Conservation (phyloP, 2,113 vertebrate species). For the Caranx ignobilis region DNA sequence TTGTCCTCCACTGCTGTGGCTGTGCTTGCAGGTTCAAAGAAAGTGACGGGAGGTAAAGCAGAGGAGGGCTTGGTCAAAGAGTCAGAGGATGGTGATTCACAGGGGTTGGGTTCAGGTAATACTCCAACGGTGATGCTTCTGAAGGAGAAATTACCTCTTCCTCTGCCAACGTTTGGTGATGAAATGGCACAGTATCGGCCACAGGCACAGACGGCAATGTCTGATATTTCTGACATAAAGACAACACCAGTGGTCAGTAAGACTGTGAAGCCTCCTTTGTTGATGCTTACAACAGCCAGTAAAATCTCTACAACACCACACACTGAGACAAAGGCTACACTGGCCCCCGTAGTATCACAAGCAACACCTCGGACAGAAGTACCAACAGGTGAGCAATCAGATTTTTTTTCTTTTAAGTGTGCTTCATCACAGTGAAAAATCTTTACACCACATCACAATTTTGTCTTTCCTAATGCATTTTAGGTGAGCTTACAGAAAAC, state of each 20-base stretch:
- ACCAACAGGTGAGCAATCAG: conserved; percentile 65
- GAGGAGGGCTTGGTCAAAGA: conserved; percentile 28
- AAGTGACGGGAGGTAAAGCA: background rate
- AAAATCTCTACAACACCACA: conserved; percentile 20
- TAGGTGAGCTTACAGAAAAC: conserved; percentile 55
- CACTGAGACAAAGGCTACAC: conserved; percentile 37
- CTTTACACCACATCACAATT: background rate
- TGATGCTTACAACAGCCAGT: conserved; percentile 38
- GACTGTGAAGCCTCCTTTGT: conserved; percentile 38
- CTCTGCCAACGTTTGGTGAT: conserved; percentile 37
- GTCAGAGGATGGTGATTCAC: conserved; percentile 43
- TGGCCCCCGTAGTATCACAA: conserved; percentile 35
- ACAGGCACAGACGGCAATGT: conserved; percentile 57
- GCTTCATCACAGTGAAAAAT: background rate
- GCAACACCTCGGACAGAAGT: conserved; percentile 18
- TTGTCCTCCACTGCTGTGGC: conserved; percentile 23
- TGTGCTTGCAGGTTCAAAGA: conserved; percentile 25
- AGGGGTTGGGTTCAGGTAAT: conserved; percentile 68
- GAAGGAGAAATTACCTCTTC: conserved; percentile 36
- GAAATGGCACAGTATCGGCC: conserved; percentile 67
- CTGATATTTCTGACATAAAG: conserved; percentile 24
- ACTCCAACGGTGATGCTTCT: conserved; percentile 21
- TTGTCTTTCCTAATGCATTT: conserved; percentile 18
- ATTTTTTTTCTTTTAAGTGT: background rate
- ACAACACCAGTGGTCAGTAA: conserved; percentile 4